phyloP scores from a whole-genome alignment of 2,888 invertebrate species.

The Didymodactylos carnosus region DNA sequence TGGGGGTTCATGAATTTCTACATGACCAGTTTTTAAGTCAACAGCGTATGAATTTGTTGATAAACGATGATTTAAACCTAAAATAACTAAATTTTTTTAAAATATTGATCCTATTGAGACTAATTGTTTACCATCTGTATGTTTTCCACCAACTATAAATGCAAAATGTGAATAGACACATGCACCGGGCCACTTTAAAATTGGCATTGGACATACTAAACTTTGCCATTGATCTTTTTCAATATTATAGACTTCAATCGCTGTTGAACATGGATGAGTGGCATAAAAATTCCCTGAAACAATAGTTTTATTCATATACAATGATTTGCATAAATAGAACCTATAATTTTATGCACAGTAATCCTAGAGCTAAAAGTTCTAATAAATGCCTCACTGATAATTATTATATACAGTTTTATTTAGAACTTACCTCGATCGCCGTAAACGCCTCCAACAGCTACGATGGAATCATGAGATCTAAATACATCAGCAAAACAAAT shows the following conservation, averaged over 20 bases:
- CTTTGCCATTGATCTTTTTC: constrained; percentile 9
- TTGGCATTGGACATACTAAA: neutral
- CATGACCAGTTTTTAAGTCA: neutral
- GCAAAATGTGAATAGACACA: constrained; percentile 1
- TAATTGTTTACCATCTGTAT: neutral
- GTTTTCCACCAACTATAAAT: constrained; percentile 11
- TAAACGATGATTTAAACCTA: constrained; percentile 1
- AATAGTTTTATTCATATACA: too few relatives aligned
- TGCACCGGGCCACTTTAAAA: constrained; percentile 14
- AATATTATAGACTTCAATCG: constrained; percentile 8
- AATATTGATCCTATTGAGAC: neutral
- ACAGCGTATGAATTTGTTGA: constrained; percentile 5
- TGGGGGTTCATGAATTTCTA: constrained; percentile 2
- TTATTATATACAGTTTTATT: too few relatives aligned
- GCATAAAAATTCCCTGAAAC: constrained; percentile 15
- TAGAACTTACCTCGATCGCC: constrained; percentile 5
- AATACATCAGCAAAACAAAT: neutral
- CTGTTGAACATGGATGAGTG: constrained; percentile 7
- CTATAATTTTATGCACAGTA: too few relatives aligned
- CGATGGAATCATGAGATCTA: constrained; percentile 1
- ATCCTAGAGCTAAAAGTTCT: too few relatives aligned
- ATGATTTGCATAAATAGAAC: too few relatives aligned
- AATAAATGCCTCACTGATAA: too few relatives aligned
- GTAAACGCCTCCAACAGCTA: constrained; percentile 12
- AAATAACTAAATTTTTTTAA: neutral